Percentiles rank a stretch among this genome's conserved stretches.
Conservation (phyloP, 2,113 vertebrate species). For the Nettapus auritus region DNA sequence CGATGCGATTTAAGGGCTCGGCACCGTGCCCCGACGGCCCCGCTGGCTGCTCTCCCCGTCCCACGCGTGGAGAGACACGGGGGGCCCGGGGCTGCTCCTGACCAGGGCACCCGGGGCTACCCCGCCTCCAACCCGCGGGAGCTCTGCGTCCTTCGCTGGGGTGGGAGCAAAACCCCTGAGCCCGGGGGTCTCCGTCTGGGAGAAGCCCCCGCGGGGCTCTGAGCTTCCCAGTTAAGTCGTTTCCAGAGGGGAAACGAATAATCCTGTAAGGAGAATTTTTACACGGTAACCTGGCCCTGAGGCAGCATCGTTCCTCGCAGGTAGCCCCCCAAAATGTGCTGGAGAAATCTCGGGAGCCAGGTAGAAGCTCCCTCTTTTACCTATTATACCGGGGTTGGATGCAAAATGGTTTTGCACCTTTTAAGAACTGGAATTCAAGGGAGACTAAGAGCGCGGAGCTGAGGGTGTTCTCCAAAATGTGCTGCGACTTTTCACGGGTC, state of each 20-base stretch:
- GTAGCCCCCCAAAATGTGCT: not conserved
- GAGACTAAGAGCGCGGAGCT: fast-evolving
- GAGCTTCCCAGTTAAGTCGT: not conserved
- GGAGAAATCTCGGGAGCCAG: not conserved
- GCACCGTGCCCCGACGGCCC: no score
- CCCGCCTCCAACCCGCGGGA: not conserved
- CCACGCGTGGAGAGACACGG: not conserved
- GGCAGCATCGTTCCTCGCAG: not conserved
- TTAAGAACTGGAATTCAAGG: not conserved
- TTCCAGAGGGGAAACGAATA: not conserved
- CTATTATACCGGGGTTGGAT: fast-evolving
- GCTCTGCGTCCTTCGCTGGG: not conserved
- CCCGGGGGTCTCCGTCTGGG: not conserved
- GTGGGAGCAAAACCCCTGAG: not conserved
- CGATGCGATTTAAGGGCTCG: not conserved
- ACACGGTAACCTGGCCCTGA: fast-evolving
- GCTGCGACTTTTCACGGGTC: fast-evolving
- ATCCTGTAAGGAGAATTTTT: fast-evolving
- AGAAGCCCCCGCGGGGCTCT: not conserved
- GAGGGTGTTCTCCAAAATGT: not conserved
- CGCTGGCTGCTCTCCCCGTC: not conserved
- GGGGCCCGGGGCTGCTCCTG: not conserved
- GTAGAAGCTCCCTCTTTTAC: fast-evolving
- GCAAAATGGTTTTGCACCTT: fast-evolving
- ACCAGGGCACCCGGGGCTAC: not conserved